A percentile compares a stretch with the other conserved stretches of the same genome.
These are phyloP conservation scores for Sebastes baramenuke DNA, from an alignment of 2,797 vertebrate genomes.

Conservation along the genomic window DNA sequence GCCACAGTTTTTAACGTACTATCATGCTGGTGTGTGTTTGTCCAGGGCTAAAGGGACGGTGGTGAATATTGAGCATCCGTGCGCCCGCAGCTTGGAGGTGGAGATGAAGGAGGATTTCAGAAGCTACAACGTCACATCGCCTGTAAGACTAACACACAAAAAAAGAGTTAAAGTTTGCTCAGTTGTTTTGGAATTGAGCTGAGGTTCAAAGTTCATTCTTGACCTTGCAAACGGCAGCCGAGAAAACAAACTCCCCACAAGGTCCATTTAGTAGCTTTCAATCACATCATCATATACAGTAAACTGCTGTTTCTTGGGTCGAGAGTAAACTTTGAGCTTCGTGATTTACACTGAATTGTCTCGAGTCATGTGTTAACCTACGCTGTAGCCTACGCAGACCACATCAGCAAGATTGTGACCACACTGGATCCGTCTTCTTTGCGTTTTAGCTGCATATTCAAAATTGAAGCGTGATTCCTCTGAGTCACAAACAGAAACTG, in stretches of 20 bases:
- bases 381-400: neutral
- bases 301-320: neutral
- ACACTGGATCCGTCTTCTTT: neutral
- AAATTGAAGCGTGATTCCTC: neutral
- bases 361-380: neutral
- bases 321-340: neutral
- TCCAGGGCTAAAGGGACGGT: slow-evolving; percentile 40
- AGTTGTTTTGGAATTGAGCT: neutral
- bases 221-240: neutral
- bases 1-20: neutral
- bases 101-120: slow-evolving; percentile 60
- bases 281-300: neutral
- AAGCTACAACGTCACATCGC: slow-evolving; percentile 49
- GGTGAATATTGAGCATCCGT: slow-evolving; percentile 29
- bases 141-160: slow-evolving; percentile 64
- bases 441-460: neutral
- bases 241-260: neutral
- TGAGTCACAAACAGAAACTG: neutral
- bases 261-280: neutral
- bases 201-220: neutral
- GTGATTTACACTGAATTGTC: too few species aligned
- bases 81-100: slow-evolving; percentile 49
- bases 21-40: slow-evolving; percentile 3
- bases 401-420: neutral
- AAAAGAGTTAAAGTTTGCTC: neutral